Base-by-base conservation (phyloP, 1,140 invertebrate species). In the Rhopalosiphum padi region DNA sequence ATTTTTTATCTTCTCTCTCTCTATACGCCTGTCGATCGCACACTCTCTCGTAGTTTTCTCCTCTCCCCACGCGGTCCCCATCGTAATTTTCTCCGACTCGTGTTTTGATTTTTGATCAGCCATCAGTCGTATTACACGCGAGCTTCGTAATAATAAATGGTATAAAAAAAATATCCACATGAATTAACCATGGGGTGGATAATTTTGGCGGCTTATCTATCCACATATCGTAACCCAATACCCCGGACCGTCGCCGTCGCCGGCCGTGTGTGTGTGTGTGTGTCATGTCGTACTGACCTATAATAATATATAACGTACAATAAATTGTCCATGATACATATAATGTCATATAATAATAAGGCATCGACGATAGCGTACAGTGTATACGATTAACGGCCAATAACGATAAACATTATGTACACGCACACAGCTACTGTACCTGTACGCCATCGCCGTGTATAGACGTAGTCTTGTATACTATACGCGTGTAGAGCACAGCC, bases 201-300 rank as follows among this genome's bases (percentile, higher is more conserved):
- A n/a, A 90, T 90, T 90, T 90, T 90, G 51, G 53, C 35, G 88
- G 88, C 88, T 90, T 90, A 90, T 90, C 88, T 60, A 25, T 85
- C 82, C 82, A 37, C 82, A 37, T 15, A 68, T n/a, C 60, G 60
- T 68, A n/a, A 68, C 60, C 11, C 60, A n/a, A n/a, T 68, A 68
- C 60, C 55, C 25, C 23, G 25, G 23, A 25, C 60, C 60, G 60
- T 22, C 3, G 11, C 55, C 9, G 55, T 30, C 60, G 30, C 30
- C 60, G 30, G 55, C 25, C 25, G 55, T 46, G 41, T 41, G 41
- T 37, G 37, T 37, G 37, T 6, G 53, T 4, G 53, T 7, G 53
- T 22, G 25, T 30, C 55, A 23, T 30, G 11, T 68, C 30, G 60
- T 7, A 68, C 60, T 68, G 60, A 68, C 60, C 11, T 68, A 68